Base-by-base conservation (phyloP, 2,888 invertebrate species). In the Synanthedon tipuliformis region DNA sequence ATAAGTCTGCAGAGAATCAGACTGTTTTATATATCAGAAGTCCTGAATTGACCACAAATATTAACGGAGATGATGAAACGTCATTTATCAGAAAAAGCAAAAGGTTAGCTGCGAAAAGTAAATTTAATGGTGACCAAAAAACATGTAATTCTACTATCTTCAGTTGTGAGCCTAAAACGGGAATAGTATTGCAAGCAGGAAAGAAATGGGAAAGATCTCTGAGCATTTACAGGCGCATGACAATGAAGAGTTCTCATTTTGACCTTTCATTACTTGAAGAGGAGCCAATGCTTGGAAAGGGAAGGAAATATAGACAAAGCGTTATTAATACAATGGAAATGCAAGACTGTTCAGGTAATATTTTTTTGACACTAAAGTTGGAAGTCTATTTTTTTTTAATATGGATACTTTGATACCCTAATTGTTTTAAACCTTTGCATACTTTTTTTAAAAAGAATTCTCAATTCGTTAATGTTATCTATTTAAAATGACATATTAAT, bases 151-250 rank as follows among this genome's bases (percentile, higher is more conserved):
- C 45, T 45, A 13, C 13, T 12, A 13, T 7, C 13, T 45, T n/a
- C 4, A 8, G 45, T 11, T 7, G 45, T 45, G 45, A 45, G 15
- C 45, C 45, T 13, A 80, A 75, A 61, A 71, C 69, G 51, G 65
- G 61, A 3, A 78, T 91, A 59, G 75, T 88, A 11, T 70, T 93
- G 2, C 89, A 89, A 60, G 90, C 92, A 11, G 92, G 93, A 0
- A 93, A 91, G 67, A 86, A 89, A 66, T 93, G 92, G 92, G 89
- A 91, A 51, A 88, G 92, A 64, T 91, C 92, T 0, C 66, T 93
- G 4, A 89, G 89, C 56, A 88, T 89, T 56, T 89, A 90, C 63
- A 89, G 82, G 59, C 83, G 86, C 64, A 80, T 88, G 68, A 88
- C 81, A 53, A 78, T 72, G 65, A 83, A 73, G 71, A 77, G 69